Evolutionary conservation across 2,797 vertebrate species (phyloP), one percentile per base, ranked within the genome.

Genomic region (Paguma larvata): DNA sequence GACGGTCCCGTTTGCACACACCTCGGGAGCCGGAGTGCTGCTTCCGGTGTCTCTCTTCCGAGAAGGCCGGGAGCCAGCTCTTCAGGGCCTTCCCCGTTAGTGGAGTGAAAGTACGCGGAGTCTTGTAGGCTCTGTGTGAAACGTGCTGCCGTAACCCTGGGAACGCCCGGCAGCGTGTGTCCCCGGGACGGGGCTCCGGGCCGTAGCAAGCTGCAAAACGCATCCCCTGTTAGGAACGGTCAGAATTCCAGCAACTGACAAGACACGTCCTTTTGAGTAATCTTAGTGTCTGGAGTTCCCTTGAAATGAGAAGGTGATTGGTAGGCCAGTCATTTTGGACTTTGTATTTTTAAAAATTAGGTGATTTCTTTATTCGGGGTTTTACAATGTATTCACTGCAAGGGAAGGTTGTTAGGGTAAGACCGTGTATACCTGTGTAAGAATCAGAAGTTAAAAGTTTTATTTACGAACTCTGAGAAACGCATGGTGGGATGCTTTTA

Each of bases 301-400:
- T 95, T 97, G 56, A 93, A 88, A 88, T 85, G 53, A 91, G 62
- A 65, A 91, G 65, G 34, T 68, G 78, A 62, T 77, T 70, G 62
- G 18, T 82, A 32, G n/a, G 32, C 27, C 34, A 77, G 1, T 67
- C 62, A 15, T 72, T 91, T 83, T 51, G 85, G 63, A 8, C 53
- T 80, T 59, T 13, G 1, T 51, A 25, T 59, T 59, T 87, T 78
- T 68, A 53, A 91, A 62, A 91, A 56, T 18, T 18, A 44, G 1
- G 10, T 63, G 12, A 25, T 68, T 94, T 85, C n/a, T 78, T 72
- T 51, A 56, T 63, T 70, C 25, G 10, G 38, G 88, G 41, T 86
- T 87, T 70, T 48, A 73, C 41, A 86, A 68, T 41, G 1, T 83
- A 14, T 77, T 56, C 38, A 53, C 65, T 73, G 38, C 25, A 84